phyloP scores from a whole-genome alignment of 2,888 invertebrate genomes.

The Agrilus mali region DNA sequence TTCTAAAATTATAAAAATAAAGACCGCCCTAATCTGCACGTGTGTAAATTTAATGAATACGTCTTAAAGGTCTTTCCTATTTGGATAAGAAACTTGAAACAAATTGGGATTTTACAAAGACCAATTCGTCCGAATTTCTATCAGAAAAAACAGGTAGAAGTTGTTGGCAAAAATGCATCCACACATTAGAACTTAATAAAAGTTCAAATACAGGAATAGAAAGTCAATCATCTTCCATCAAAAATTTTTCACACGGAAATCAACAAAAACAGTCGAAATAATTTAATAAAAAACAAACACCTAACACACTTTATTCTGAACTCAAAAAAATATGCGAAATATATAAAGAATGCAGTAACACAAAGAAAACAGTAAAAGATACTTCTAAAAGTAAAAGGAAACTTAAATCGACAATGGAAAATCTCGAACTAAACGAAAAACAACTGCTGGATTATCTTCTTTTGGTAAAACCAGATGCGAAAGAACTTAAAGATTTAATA shows the following conservation, averaged over 20 bases:
- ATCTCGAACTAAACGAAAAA: constrained; percentile 26
- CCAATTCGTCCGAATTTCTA: constrained; percentile 43
- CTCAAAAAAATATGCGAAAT: constrained; percentile 22
- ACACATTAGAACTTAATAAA: no score
- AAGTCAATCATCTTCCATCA: no score
- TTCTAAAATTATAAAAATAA: no score
- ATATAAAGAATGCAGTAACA: constrained; percentile 17
- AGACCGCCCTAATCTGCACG: no score
- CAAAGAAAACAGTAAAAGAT: constrained; percentile 8
- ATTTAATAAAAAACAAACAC: constrained; percentile 4
- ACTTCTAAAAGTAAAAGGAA: constrained; percentile 16
- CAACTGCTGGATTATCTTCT: constrained; percentile 29
- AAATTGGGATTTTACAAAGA: constrained; percentile 47
- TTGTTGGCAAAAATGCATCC: constrained; percentile 9
- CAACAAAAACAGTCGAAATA: not conserved
- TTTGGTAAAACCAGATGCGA: constrained; percentile 25
- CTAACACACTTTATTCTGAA: constrained; percentile 11
- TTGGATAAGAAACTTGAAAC: constrained; percentile 47
- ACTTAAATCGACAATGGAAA: constrained; percentile 21
- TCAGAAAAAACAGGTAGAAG: constrained; percentile 31
- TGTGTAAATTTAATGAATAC: constrained; percentile 6
- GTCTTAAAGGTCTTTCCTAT: constrained; percentile 40
- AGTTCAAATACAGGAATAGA: no score
- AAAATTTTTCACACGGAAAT: constrained; percentile 8
- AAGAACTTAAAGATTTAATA: constrained; percentile 22